Base-by-base conservation (phyloP, 1,140 invertebrate genomes). In the Pentalonia nigronervosa region DNA sequence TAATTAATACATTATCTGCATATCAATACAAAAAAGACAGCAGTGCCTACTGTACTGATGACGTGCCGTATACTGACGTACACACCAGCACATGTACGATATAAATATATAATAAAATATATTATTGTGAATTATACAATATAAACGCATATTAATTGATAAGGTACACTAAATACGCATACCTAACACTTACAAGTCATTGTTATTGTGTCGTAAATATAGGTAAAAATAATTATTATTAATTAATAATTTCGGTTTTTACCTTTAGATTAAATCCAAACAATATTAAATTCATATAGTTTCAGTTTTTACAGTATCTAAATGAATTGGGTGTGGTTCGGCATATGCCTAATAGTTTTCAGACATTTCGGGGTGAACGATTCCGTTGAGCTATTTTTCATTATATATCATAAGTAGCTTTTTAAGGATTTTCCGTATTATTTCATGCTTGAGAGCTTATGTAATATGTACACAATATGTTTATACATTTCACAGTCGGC, bases 341-440 rank as follows among this genome's bases (percentile, higher is more conserved):
- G 86, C 23, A 45, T 34, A 48, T n/a, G 8, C 47, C 47, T 48
- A 53, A 53, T 53, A 87, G 17, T 48, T 84, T 45, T 45, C 8
- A 84, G 83, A 84, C 14, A 50, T 87, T 87, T 87, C 83, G 7
- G 83, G 36, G 21, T 84, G 83, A 84, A 84, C 83, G 83, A 84
- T 84, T 84, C 41, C 86, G n/a, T 48, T 87, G 86, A 87, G n/a
- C 86, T 48, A 87, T 87, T 87, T 87, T 48, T 87, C 30, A 48
- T 87, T 87, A 48, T 48, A 21, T 34, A 48, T 30, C 20, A 47
- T 87, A 48, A 87, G n/a, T 87, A 87, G 30, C 86, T 87, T 87
- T 47, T 87, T 87, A 48, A 48, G 45, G 30, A 87, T 87, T 87
- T 87, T 7, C 45, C 30, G 47, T 48, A 48, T 87, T 87, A 87